Conservation (phyloP, 2,888 invertebrate species). For the Campopleginae sp. region DNA sequence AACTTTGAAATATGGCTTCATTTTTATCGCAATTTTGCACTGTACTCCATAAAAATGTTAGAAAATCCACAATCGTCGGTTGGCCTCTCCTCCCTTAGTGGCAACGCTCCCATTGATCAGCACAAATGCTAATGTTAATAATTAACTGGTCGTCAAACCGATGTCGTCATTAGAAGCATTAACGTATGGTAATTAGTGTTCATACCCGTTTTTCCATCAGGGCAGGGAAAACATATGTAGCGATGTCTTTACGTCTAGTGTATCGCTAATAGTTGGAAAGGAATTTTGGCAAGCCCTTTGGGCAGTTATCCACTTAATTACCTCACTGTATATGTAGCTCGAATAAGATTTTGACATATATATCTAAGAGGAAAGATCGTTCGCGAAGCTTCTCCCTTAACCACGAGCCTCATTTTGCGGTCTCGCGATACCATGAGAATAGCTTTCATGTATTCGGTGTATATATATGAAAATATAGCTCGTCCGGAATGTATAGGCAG, state of each 20-base stretch:
- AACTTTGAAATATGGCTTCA: too few species aligned
- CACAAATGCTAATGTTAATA: too few species aligned
- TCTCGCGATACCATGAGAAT: conserved; percentile 3
- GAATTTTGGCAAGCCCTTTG: not conserved
- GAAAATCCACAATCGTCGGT: too few species aligned
- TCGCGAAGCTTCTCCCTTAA: conserved; percentile 29
- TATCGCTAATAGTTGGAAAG: not conserved
- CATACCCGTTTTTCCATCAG: not conserved
- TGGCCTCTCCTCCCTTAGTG: too few species aligned
- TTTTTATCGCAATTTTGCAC: too few species aligned
- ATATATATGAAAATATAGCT: not conserved
- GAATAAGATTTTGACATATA: not conserved
- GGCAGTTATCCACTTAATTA: conserved; percentile 11
- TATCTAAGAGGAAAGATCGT: conserved; percentile 7
- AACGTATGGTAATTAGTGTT: not conserved
- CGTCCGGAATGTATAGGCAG: conserved; percentile 65
- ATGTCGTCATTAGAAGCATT: too few species aligned
- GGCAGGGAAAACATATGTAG: not conserved
- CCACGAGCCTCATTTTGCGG: conserved; percentile 19
- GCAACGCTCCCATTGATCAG: too few species aligned
- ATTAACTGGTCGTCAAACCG: too few species aligned
- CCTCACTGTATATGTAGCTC: not conserved
- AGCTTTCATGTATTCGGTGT: not conserved
- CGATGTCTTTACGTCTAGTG: not conserved
- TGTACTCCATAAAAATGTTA: too few species aligned